These are phyloP conservation scores for Serinus canaria DNA, from an alignment of 2,113 vertebrate species.

Conservation along the genomic window DNA sequence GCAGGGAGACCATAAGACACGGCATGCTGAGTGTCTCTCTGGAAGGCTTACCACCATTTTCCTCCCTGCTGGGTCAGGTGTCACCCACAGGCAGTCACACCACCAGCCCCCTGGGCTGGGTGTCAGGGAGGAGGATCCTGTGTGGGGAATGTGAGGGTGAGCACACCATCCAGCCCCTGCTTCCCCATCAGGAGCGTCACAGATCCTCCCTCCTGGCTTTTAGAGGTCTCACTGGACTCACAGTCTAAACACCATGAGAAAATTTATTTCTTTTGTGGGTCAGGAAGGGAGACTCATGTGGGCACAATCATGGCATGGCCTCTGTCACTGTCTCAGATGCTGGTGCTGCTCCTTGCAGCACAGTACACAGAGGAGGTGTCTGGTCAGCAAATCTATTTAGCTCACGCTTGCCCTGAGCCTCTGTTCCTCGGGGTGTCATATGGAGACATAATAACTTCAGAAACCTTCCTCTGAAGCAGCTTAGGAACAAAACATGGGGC, in stretches of 20 bases:
- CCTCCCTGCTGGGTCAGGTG: not conserved
- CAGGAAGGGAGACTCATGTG: not conserved
- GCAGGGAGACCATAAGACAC: not conserved
- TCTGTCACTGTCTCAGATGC: not conserved
- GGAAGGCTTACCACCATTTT: not conserved
- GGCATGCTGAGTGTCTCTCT: not conserved
- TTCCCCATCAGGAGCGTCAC: fast-evolving
- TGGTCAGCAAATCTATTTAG: not conserved
- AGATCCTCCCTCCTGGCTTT: not conserved
- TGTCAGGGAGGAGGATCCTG: not conserved
- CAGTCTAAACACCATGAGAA: not conserved
- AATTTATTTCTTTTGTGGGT: not conserved
- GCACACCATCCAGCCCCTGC: fast-evolving
- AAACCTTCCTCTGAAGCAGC: not conserved
- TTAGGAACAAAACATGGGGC: not conserved
- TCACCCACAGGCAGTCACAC: not conserved
- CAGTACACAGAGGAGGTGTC: not conserved
- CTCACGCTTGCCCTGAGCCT: not conserved
- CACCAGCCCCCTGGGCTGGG: fast-evolving
- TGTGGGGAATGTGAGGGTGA: not conserved
- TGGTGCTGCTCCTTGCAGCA: not conserved
- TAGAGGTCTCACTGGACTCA: not conserved
- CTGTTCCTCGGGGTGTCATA: not conserved
- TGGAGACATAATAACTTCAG: not conserved
- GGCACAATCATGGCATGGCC: fast-evolving